Base-by-base conservation (phyloP, 2,888 invertebrate species). In the Myopa testacea region DNA sequence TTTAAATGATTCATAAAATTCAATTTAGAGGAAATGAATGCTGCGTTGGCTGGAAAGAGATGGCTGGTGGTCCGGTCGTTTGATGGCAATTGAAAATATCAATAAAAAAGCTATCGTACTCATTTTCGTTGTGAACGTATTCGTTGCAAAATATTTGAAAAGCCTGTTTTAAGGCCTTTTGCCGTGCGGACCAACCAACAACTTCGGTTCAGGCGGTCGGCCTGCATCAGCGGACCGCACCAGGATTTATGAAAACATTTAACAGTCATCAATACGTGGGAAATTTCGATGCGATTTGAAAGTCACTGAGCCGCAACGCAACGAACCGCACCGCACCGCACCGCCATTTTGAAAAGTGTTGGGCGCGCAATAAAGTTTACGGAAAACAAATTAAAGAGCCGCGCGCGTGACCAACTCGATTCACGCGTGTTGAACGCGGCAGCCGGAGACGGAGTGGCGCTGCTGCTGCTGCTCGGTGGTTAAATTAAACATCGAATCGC, bases 1-100 rank as follows among this genome's bases (percentile, higher is more conserved):
- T 37, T 37, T 3, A 75, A 69, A 60, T 60, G 40, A 69, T 75
- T 68, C 68, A 68, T 69, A 75, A 69, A 75, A 60, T 75, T 75
- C 40, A 45, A 69, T 75, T 75, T 38, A 65, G 34, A 34, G 37
- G 16, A 7, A 19, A 34, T 63, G 74, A 38, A 16, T 63, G 74
- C 34, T 4, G 65, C 14, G n/a, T 45, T 16, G 5, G 50, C 12
- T 19, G 4, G 52, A 16, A 52, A 50, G 50, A 19, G 52, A 52
- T 38, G 65, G 65, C 55, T 10, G 50, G 50, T n/a, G n/a, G 16
- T 12, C 55, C 16, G 4, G 10, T n/a, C n/a, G 67, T 63, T 63
- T 34, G n/a, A 38, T 37, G 16, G 37, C 26, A 67, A 40, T 67
- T 67, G 67, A 67, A 67, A 67, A 67, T 67, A 37, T 40, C 40